These are phyloP conservation scores for Limnodromus scolopaceus DNA, from an alignment of 2,797 vertebrate species.

Conservation along the genomic window DNA sequence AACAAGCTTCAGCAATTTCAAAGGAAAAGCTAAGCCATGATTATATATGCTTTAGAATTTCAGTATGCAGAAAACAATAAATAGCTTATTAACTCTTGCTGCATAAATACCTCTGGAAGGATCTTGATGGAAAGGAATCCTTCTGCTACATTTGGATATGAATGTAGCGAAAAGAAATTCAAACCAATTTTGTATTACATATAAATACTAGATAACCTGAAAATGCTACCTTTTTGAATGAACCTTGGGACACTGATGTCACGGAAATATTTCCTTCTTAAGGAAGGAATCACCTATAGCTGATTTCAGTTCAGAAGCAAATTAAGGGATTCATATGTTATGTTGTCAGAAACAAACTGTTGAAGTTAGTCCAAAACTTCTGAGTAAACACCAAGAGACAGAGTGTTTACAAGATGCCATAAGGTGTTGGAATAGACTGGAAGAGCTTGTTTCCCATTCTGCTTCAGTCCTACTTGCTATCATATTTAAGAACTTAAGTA, in stretches of 20 bases:
- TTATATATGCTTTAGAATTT: background rate
- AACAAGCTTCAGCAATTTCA: constrained; percentile 39
- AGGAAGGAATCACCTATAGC: background rate
- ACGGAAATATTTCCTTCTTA: background rate
- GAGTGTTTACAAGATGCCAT: background rate
- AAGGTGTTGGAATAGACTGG: background rate
- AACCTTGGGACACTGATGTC: background rate
- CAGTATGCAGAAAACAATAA: background rate
- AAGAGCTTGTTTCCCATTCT: background rate
- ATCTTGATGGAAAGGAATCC: background rate
- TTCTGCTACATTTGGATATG: background rate
- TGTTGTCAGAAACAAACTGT: background rate
- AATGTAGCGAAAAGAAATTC: background rate
- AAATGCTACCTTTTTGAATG: background rate
- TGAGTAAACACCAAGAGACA: background rate
- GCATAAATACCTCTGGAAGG: background rate
- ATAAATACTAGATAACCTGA: background rate
- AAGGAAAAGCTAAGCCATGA: background rate
- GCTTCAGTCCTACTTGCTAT: background rate
- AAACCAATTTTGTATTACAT: background rate
- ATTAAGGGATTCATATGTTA: background rate
- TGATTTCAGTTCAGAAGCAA: background rate
- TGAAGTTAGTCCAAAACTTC: background rate
- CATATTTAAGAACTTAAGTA: background rate
- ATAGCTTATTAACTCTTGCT: background rate